Base-by-base conservation (phyloP, 2,113 vertebrate species). In the Panthera leo region DNA sequence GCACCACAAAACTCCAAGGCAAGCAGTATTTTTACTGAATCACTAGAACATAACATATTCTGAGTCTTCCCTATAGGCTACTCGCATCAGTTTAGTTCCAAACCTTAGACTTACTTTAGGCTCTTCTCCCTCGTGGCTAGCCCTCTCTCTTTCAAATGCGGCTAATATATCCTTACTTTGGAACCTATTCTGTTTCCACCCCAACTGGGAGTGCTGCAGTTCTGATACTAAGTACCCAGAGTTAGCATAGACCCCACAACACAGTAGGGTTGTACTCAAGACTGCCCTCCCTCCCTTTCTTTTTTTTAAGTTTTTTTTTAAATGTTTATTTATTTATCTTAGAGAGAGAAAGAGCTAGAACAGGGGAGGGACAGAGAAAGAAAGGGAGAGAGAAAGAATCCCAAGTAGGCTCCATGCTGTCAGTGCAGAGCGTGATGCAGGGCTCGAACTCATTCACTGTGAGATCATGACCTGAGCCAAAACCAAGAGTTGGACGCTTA, bases 1-100 rank as follows among this genome's bases (percentile, higher is more conserved):
- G 12, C 31, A 93, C 89, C 85, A 89, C n/a, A 78, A 19, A 95
- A 89, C 82, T 89, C 85, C 14, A 89, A 71, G 29, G 51, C 85
- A 89, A 91, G 87, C 15, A 67, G 36, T 84, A 78, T 84, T 96
- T 92, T 88, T 70, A 70, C n/a, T 42, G 78, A 83, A 29, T 89
- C 15, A 7, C 9, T 12, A 85, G n/a, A 31, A 65, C n/a, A 78
- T n/a, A 42, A 79, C 75, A 27, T 70, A 36, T 31, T 93, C n/a
- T 85, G 31, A 67, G 45, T 82, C 61, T 82, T 93, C 18, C 21
- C 36, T 68, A 7, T 90, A 15, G 71, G 29, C 86, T 19, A 45
- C 45, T 90, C n/a, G 63, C 18, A 67, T 67, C 55, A 80, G 10
- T 23, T 73, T 80, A 39, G 48, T 82, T 68, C 8, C 45, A 4